These are phyloP conservation scores for Temnothorax ravouxi DNA, from an alignment of 2,888 invertebrate genomes.

Conservation along the genomic window DNA sequence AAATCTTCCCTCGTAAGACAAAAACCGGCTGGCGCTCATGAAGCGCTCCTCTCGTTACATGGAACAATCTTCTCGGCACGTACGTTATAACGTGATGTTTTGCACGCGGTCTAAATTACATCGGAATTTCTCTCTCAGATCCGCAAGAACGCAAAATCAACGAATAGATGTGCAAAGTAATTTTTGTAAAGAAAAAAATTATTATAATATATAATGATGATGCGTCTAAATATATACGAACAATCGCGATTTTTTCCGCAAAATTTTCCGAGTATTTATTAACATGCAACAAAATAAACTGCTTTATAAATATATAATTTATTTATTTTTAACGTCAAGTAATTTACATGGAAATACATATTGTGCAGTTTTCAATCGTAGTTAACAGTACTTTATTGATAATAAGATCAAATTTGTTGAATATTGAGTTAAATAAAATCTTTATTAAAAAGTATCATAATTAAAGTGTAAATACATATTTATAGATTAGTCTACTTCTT, in stretches of 20 bases:
- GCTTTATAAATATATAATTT: neutral
- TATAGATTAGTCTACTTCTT: neutral
- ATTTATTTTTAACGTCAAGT: neutral
- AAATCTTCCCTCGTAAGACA: constrained; percentile 66
- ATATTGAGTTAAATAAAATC: neutral
- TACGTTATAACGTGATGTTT: constrained; percentile 72
- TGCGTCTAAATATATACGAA: neutral
- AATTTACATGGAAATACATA: neutral
- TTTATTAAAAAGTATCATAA: constrained; percentile 4
- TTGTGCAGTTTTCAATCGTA: neutral
- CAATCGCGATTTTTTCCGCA: neutral
- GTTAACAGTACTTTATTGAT: neutral
- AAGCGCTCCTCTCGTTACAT: constrained; percentile 71
- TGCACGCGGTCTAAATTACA: constrained; percentile 71
- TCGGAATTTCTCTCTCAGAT: constrained; percentile 56
- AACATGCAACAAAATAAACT: neutral
- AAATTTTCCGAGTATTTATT: neutral
- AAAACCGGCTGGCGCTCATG: constrained; percentile 72
- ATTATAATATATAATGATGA: constrained; percentile 10
- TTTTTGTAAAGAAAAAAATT: constrained; percentile 15
- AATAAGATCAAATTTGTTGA: neutral
- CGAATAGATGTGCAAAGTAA: constrained; percentile 32
- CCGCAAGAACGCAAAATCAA: constrained; percentile 36
- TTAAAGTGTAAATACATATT: neutral
- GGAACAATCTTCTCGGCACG: constrained; percentile 58